Evolutionary conservation across 2,113 vertebrate genomes (phyloP), one percentile per base, ranked within the genome.

Genomic region (Pterocles gutturalis): DNA sequence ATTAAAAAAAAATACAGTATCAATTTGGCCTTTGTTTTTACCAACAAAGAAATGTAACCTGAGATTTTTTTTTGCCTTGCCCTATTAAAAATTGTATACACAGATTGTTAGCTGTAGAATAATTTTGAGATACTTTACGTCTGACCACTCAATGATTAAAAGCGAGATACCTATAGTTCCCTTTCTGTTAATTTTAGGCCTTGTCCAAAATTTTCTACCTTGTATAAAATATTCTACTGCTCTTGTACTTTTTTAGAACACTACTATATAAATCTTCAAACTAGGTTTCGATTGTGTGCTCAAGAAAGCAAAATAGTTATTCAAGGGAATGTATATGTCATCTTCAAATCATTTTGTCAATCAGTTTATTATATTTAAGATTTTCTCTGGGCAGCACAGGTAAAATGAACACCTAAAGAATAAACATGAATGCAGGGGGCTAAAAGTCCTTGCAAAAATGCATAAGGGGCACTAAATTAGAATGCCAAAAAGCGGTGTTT

Each of bases 331-430:
- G 13, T 80, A 62, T 69, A 54, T n/a, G 36, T 65, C 84, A 61
- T 51, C 69, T 93, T 95, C 26, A 67, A 71, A 85, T 77, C 9
- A 78, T 90, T 82, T 95, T 83, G 48, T 75, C 69, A 73, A 91
- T 91, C 65, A 84, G 9, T 87, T 95, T 78, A 55, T 83, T 84
- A 51, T 73, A 87, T 87, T 95, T 93, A 33, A 86, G n/a, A 71
- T 94, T 92, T 97, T 96, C 28, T 86, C 60, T 90, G 79, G 33
- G 58, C 21, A 78, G 24, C 16, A 66, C 10, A 96, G 54, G 62
- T 80, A 93, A 95, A 89, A 93, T n/a, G 17, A 89, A 46, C 48
- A 71, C 14, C 72, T 85, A 86, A 90, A 84, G 45, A 86, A 86
- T 55, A 91, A 88, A 86, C 64, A 89, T 18, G 73, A 82, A 64